These are phyloP conservation scores for Bombus difficillimus DNA, from an alignment of 1,140 invertebrate genomes.

Conservation along the genomic window DNA sequence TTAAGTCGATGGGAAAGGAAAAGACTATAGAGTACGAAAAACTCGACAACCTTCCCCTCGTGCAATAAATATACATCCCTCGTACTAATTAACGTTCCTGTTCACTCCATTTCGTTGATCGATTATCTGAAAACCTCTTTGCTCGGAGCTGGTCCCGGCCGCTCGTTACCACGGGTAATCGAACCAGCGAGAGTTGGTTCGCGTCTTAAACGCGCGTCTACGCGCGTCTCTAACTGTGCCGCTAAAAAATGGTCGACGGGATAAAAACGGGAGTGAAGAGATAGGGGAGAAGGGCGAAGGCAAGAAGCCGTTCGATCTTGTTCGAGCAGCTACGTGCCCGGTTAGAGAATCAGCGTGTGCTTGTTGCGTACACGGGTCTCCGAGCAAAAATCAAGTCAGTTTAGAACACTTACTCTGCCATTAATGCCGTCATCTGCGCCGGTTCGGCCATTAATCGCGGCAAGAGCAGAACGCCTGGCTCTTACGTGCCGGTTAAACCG, in stretches of 20 bases:
- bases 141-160: not conserved
- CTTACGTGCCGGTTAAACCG: conserved; percentile 62
- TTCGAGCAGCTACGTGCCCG: not conserved
- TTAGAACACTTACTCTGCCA: conserved; percentile 61
- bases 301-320: not conserved
- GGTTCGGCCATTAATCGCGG: conserved; percentile 62
- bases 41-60: not conserved
- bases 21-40: not conserved
- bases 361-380: conserved; percentile 14
- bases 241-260: not conserved
- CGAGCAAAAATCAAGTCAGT: conserved; percentile 62
- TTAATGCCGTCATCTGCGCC: conserved; percentile 68
- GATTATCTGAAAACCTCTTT: conserved; percentile 17
- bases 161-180: conserved; percentile 21
- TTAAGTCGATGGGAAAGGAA: not conserved
- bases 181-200: not conserved
- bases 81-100: not conserved
- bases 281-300: not conserved
- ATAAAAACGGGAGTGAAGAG: not conserved
- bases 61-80: not conserved
- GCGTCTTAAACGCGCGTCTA: not conserved
- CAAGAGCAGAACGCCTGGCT: conserved; percentile 51
- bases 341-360: conserved; percentile 11
- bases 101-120: conserved; percentile 1
- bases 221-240: not conserved